Evolutionary conservation across 2,113 vertebrate genomes (phyloP).

Genomic region (Nesoenas mayeri): DNA sequence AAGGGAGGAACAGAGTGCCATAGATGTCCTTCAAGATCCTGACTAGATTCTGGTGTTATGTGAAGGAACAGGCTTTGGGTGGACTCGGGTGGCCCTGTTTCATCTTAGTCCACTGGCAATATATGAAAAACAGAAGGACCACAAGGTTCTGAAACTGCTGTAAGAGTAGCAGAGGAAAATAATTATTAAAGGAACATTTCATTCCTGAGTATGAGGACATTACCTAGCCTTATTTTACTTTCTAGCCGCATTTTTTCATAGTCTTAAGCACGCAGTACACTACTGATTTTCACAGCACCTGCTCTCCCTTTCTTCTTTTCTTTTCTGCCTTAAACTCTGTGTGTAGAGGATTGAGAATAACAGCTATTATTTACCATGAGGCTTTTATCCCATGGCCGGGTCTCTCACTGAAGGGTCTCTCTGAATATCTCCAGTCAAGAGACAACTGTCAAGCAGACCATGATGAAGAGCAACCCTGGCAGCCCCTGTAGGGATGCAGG

Average conservation of each 20-base stretch:
- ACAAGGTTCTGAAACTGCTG: background rate
- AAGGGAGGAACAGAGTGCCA: background rate
- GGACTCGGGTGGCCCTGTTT: accelerated
- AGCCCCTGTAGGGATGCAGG: background rate
- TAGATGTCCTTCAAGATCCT: background rate
- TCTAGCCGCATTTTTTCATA: background rate
- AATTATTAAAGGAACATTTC: slow-evolving; percentile 28
- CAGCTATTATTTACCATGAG: background rate
- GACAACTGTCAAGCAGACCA: background rate
- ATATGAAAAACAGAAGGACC: background rate
- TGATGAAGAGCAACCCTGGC: background rate
- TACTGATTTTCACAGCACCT: background rate
- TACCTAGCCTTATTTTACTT: slow-evolving; percentile 6
- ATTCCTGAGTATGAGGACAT: background rate
- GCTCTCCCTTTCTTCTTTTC: background rate
- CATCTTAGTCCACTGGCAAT: background rate
- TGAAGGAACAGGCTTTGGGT: background rate
- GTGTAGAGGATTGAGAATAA: background rate
- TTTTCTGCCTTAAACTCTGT: background rate
- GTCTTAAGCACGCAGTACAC: background rate
- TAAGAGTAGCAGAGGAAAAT: background rate
- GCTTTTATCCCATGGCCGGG: background rate
- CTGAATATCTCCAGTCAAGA: background rate
- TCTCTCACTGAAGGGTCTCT: background rate
- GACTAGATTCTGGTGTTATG: accelerated